Evolutionary conservation across 1,140 invertebrate genomes (phyloP).

Genomic region (Planococcus citri): DNA sequence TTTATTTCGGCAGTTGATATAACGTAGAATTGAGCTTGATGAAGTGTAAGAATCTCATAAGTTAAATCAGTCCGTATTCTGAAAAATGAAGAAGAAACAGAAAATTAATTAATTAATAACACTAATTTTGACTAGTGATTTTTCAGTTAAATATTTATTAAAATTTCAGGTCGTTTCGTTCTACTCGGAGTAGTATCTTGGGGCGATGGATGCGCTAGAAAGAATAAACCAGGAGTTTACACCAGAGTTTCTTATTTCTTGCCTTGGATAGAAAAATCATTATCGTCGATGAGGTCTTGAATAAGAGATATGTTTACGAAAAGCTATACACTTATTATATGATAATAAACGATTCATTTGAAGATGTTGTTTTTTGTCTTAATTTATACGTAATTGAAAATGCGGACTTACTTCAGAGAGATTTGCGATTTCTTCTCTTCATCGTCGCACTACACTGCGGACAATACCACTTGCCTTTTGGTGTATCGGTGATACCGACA

Average conservation of each 20-base stretch:
- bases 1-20: too few relatives aligned
- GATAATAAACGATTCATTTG: background rate
- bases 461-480: conserved; percentile 98
- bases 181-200: conserved; percentile 49
- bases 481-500: conserved; percentile 86
- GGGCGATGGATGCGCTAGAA: conserved; percentile 54
- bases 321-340: background rate
- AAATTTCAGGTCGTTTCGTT: conserved; percentile 35
- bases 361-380: too few relatives aligned
- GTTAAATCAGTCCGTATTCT: too few relatives aligned
- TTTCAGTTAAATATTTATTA: too few relatives aligned
- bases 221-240: conserved; percentile 55
- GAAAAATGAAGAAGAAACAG: too few relatives aligned
- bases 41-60: too few relatives aligned
- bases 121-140: too few relatives aligned
- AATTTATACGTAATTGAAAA: background rate
- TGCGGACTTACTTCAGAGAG: background rate
- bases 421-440: conserved; percentile 48
- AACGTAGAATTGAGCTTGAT: too few relatives aligned
- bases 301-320: background rate
- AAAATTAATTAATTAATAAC: too few relatives aligned
- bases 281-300: conserved; percentile 13
- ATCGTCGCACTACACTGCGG: conserved; percentile 84
- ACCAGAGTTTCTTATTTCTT: conserved; percentile 46
- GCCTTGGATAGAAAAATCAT: conserved; percentile 40